Evolutionary conservation across 2,888 invertebrate species (phyloP).

Genomic region (Teleogryllus oceanicus): DNA sequence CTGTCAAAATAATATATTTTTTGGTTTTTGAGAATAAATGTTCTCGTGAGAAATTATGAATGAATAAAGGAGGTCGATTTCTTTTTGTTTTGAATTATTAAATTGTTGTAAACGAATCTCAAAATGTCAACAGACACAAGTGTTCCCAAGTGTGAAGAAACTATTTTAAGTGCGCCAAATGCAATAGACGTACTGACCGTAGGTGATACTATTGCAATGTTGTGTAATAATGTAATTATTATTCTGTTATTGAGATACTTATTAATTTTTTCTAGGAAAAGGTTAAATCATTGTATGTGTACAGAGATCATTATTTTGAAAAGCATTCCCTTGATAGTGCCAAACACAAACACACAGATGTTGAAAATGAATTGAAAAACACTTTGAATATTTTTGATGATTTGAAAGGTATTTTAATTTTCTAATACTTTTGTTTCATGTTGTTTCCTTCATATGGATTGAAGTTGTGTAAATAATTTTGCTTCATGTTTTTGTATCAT

Average conservation of each 20-base stretch:
- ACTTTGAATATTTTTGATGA: slow-evolving; percentile 61
- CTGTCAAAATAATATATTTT: neutral
- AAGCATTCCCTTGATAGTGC: slow-evolving; percentile 67
- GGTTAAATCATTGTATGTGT: slow-evolving; percentile 63
- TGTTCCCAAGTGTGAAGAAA: neutral
- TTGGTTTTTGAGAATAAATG: neutral
- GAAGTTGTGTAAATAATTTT: neutral
- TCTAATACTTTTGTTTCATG: slow-evolving; percentile 19
- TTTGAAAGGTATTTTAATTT: slow-evolving; percentile 52
- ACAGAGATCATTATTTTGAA: slow-evolving; percentile 76
- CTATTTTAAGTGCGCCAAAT: neutral
- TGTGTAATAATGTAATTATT: neutral
- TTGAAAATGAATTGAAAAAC: slow-evolving; percentile 60
- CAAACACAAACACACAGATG: slow-evolving; percentile 59
- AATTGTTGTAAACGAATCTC: neutral
- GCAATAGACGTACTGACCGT: neutral
- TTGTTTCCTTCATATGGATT: neutral
- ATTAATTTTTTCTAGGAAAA: slow-evolving; percentile 55
- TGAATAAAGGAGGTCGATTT: no score
- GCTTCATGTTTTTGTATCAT: neutral
- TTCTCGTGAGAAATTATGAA: no score
- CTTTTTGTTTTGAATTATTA: no score
- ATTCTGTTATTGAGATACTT: neutral
- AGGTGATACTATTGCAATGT: neutral
- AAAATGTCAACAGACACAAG: neutral